A percentile compares a stretch with the other conserved stretches of the same genome.
These are phyloP conservation scores for Centropristis striata DNA, from an alignment of 2,113 vertebrate genomes.

Conservation along the genomic window DNA sequence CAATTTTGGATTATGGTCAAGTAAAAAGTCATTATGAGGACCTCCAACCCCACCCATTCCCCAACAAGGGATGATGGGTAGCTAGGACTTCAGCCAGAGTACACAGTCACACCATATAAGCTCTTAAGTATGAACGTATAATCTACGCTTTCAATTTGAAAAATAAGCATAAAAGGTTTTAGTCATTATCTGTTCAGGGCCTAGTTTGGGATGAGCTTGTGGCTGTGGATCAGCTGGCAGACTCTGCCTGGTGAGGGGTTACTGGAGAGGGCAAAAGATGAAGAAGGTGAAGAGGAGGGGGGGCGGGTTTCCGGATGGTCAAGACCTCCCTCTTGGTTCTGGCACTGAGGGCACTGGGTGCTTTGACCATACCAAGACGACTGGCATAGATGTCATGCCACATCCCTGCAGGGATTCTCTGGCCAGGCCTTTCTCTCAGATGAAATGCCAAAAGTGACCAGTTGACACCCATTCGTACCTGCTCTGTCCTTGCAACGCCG, in stretches of 20 bases:
- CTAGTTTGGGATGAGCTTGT: slow-evolving; percentile 67
- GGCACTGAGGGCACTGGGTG: slow-evolving; percentile 65
- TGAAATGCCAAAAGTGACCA: slow-evolving; percentile 65
- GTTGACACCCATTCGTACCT: slow-evolving; percentile 35
- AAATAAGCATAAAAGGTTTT: slow-evolving; percentile 81
- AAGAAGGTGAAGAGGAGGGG: slow-evolving; percentile 5
- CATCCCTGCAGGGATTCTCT: slow-evolving; percentile 58
- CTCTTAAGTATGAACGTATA: slow-evolving; percentile 79
- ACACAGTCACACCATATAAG: slow-evolving; percentile 72
- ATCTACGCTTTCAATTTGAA: slow-evolving; percentile 81
- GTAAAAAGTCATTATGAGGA: slow-evolving; percentile 82
- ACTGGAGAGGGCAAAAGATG: slow-evolving; percentile 55
- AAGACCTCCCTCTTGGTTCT: slow-evolving; percentile 60
- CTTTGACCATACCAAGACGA: slow-evolving; percentile 58
- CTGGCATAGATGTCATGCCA: slow-evolving; percentile 63
- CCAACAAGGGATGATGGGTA: slow-evolving; percentile 65
- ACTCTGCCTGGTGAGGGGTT: slow-evolving; percentile 53
- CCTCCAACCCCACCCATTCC: slow-evolving; percentile 47
- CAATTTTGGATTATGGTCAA: slow-evolving; percentile 82
- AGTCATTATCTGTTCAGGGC: slow-evolving; percentile 75
- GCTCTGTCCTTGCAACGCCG: slow-evolving; percentile 25
- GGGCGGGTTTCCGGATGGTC: slow-evolving; percentile 62
- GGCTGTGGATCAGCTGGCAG: slow-evolving; percentile 68
- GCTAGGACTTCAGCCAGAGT: slow-evolving; percentile 67
- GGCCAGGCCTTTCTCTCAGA: slow-evolving; percentile 63